A percentile compares a stretch with the other conserved stretches of the same genome.
Conservation (phyloP, 2,113 vertebrate genomes). For the Ibidorhyncha struthersii region DNA sequence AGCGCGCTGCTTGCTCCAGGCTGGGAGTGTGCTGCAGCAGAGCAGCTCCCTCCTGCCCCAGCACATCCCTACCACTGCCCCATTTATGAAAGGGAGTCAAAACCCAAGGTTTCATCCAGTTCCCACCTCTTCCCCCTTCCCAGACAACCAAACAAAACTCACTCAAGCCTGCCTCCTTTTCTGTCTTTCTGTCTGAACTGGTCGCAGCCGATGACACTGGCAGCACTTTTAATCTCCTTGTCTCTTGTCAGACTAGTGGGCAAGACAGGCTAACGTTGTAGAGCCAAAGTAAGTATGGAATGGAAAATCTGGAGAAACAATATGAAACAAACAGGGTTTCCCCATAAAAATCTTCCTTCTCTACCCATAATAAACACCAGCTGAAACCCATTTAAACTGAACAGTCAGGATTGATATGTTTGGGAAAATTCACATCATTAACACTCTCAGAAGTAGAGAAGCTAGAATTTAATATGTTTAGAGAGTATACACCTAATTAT, state of each 20-base stretch:
- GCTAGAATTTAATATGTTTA: conserved; percentile 58
- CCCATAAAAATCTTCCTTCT: neutral
- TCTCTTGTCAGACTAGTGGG: neutral
- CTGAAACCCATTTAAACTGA: conserved; percentile 61
- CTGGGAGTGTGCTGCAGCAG: neutral
- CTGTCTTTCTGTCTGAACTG: neutral
- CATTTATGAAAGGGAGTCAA: neutral
- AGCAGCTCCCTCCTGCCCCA: neutral
- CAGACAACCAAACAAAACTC: neutral
- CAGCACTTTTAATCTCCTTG: neutral
- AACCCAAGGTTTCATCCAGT: neutral
- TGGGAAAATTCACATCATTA: conserved; percentile 62
- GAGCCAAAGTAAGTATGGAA: neutral
- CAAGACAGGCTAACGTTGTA: neutral
- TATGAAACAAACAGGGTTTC: neutral
- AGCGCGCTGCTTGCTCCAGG: neutral
- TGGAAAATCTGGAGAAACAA: neutral
- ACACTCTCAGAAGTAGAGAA: conserved; percentile 65
- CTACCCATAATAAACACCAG: conserved; percentile 37
- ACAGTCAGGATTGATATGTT: conserved; percentile 50
- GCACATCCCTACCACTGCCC: neutral
- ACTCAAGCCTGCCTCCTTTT: neutral
- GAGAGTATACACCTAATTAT: conserved; percentile 52
- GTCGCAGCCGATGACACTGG: neutral
- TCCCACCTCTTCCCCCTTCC: neutral